Conservation (phyloP, 2,113 vertebrate species). For the Amazona vittata region DNA sequence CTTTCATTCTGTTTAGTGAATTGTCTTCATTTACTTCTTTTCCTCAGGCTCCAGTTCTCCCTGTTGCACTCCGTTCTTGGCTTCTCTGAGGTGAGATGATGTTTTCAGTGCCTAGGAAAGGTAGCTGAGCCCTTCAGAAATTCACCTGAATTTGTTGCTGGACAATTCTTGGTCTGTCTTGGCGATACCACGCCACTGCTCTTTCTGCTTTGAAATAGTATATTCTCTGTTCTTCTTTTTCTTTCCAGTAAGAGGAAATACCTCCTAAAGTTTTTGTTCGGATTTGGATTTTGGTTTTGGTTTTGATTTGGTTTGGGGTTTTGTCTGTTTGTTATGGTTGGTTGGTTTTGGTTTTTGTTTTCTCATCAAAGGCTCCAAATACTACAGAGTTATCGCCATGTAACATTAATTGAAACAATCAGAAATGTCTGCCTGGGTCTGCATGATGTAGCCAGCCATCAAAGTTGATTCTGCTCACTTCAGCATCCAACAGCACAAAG, state of each 20-base stretch:
- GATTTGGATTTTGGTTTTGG: background rate
- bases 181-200: background rate
- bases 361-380: background rate
- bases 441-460: background rate
- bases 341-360: background rate
- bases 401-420: background rate
- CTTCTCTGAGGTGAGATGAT: slow-evolving; percentile 23
- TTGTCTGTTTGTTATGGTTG: background rate
- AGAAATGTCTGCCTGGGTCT: background rate
- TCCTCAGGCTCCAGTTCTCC: slow-evolving; percentile 61
- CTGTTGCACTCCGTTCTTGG: slow-evolving; percentile 8
- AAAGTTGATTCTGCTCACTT: background rate
- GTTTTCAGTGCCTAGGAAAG: background rate
- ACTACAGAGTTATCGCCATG: background rate
- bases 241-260: background rate
- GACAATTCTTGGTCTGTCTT: background rate
- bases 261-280: background rate
- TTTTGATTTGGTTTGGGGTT: background rate
- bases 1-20: background rate
- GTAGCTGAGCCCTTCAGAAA: background rate
- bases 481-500: background rate
- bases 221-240: background rate
- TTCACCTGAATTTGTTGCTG: background rate
- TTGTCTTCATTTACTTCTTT: background rate
- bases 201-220: background rate